Evolutionary conservation across 1,140 invertebrate species (phyloP).

Genomic region (Harlomillsia oculata): DNA sequence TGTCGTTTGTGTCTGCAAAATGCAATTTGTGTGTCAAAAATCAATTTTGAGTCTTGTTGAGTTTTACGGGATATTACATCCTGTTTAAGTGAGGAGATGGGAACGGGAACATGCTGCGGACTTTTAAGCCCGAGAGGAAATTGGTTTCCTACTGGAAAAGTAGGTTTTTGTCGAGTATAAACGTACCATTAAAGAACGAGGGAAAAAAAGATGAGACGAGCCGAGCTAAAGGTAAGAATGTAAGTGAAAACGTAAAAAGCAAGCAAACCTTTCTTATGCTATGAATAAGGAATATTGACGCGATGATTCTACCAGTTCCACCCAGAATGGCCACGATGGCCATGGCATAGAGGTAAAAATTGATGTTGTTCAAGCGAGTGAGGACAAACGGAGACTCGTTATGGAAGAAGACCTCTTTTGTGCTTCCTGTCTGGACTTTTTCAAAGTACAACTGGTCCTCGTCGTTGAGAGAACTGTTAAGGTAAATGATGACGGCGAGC

Average conservation of each 20-base stretch:
- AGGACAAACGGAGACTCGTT: conserved; percentile 3
- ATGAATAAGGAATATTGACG: background rate
- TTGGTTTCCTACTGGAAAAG: too few species aligned
- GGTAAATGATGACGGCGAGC: background rate
- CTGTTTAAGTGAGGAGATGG: background rate
- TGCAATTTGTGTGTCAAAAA: too few species aligned
- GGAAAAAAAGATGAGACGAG: too few species aligned
- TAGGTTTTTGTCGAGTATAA: too few species aligned
- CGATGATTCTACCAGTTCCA: conserved; percentile 1
- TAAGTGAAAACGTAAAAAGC: background rate
- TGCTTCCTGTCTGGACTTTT: background rate
- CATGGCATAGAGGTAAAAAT: conserved; percentile 2
- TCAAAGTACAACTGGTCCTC: background rate
- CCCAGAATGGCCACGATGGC: background rate
- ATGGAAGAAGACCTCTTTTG: background rate
- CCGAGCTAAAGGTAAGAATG: background rate
- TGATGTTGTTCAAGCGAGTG: background rate
- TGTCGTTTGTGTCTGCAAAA: too few species aligned
- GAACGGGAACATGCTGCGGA: too few species aligned
- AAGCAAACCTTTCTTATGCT: conserved; percentile 1
- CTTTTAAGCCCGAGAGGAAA: too few species aligned
- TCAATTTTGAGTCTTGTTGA: too few species aligned
- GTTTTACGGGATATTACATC: background rate
- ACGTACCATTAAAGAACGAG: too few species aligned
- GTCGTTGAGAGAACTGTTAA: background rate